phyloP scores from a whole-genome alignment of 2,797 vertebrate genomes.

The Peromyscus melanophrys region DNA sequence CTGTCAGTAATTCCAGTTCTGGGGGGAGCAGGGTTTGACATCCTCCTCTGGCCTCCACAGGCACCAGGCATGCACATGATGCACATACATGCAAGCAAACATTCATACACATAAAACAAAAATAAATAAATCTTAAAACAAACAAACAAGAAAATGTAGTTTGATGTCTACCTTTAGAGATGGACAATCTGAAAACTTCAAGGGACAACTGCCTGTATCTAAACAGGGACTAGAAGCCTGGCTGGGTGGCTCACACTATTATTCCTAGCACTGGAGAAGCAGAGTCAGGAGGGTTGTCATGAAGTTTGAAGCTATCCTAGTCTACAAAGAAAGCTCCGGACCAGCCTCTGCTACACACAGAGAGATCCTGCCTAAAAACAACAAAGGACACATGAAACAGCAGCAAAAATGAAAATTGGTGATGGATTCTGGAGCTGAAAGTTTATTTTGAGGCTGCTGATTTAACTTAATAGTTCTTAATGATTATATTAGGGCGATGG shows the following conservation, averaged over 20 bases:
- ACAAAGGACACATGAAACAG: background rate
- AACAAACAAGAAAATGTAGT: background rate
- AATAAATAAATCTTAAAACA: background rate
- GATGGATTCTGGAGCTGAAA: background rate
- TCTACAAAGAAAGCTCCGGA: background rate
- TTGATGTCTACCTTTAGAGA: background rate
- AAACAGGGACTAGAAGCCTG: background rate
- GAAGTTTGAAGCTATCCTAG: background rate
- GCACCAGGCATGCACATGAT: background rate
- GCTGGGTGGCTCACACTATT: background rate
- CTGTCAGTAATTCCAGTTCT: no score
- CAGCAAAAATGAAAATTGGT: background rate
- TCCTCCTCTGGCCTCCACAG: background rate
- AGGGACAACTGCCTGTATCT: background rate
- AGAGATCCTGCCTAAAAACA: background rate
- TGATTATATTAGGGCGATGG: constrained; percentile 15
- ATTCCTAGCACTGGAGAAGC: background rate
- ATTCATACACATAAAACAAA: background rate
- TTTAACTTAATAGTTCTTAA: constrained; percentile 34
- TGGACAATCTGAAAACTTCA: constrained; percentile 26
- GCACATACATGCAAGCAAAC: background rate
- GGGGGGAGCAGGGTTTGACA: background rate
- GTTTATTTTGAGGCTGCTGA: constrained; percentile 40
- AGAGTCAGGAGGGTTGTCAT: background rate
- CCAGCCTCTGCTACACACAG: background rate